Evolutionary conservation across 2,113 vertebrate species (phyloP).

Genomic region (Cinclus mexicanus): DNA sequence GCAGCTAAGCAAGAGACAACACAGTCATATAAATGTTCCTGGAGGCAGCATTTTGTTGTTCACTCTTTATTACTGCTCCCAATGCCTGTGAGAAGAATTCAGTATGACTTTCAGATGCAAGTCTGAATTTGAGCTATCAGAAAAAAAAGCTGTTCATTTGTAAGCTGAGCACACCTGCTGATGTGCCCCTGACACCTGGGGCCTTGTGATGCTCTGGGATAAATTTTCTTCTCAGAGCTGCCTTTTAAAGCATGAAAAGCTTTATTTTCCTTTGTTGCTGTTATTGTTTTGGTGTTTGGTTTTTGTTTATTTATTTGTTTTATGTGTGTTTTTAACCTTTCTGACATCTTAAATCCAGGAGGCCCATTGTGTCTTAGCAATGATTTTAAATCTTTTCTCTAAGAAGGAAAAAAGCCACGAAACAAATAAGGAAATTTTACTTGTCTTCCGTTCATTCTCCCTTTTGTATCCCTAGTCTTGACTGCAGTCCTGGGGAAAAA

Average conservation of each 20-base stretch:
- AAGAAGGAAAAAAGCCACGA: neutral
- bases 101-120: neutral
- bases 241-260: neutral
- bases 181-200: neutral
- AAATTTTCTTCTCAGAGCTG: neutral
- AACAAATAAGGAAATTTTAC: neutral
- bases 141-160: neutral
- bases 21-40: neutral
- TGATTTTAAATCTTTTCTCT: neutral
- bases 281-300: neutral
- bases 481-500: neutral
- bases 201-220: neutral
- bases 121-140: conserved; percentile 8
- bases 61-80: neutral
- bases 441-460: neutral
- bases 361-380: neutral
- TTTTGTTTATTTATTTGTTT: neutral
- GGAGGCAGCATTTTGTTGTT: neutral
- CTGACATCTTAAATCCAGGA: neutral
- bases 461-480: neutral
- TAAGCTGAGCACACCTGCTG: neutral
- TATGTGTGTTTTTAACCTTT: neutral
- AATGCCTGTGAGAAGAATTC: neutral
- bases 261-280: neutral
- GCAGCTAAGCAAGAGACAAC: neutral